A percentile compares a stretch with the other conserved stretches of the same genome.
Conservation (phyloP, 2,888 invertebrate species). For the Plutella xylostella region DNA sequence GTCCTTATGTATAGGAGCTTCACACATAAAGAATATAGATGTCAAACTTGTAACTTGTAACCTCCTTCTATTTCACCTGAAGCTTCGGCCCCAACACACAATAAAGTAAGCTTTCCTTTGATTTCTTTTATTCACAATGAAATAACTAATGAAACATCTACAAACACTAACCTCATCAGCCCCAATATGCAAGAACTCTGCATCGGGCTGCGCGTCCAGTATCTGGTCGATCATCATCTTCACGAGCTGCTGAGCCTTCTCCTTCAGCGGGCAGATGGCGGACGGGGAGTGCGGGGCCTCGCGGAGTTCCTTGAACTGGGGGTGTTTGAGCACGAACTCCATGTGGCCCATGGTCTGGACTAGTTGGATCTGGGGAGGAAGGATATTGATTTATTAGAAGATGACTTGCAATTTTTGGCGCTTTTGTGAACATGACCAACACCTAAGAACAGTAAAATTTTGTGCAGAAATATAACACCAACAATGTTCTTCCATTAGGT, state of each 20-base stretch:
- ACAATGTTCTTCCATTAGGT: no score
- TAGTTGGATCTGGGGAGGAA: slow-evolving; percentile 69
- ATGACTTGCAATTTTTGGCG: neutral
- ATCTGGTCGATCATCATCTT: slow-evolving; percentile 79
- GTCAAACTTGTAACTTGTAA: no score
- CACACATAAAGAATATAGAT: no score
- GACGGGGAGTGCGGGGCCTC: slow-evolving; percentile 76
- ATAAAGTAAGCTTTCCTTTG: no score
- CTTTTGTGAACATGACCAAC: no score
- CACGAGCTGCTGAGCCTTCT: slow-evolving; percentile 72
- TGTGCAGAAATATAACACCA: no score
- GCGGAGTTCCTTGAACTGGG: slow-evolving; percentile 72
- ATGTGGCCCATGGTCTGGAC: slow-evolving; percentile 91
- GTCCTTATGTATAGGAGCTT: no score
- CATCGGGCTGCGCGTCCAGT: slow-evolving; percentile 72
- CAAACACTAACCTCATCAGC: slow-evolving; percentile 85
- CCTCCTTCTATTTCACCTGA: no score
- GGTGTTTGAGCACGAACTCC: slow-evolving; percentile 85
- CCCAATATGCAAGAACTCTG: slow-evolving; percentile 81
- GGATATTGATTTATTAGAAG: neutral
- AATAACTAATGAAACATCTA: no score
- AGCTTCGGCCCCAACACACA: no score
- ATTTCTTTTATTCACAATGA: no score
- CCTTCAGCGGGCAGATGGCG: slow-evolving; percentile 80
- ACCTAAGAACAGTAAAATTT: no score